These are phyloP conservation scores for Chamaea fasciata DNA, from an alignment of 2,113 vertebrate species.

Conservation along the genomic window DNA sequence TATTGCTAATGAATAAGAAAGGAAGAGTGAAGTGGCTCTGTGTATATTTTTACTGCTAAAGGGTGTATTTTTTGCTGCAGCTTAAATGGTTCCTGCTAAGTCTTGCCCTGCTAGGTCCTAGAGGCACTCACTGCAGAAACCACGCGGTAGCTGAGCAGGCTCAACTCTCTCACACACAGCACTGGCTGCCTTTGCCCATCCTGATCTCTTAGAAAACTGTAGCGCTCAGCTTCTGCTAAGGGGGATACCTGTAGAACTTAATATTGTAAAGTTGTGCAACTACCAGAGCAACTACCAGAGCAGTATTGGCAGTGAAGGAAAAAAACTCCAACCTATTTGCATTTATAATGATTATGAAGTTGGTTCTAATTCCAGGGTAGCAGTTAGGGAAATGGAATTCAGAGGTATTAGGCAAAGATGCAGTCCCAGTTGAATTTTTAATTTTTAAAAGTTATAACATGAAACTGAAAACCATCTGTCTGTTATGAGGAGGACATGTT, in stretches of 20 bases:
- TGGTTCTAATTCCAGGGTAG: neutral
- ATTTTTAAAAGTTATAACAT: neutral
- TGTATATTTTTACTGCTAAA: neutral
- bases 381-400: neutral
- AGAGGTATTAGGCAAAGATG: neutral
- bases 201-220: neutral
- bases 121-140: neutral
- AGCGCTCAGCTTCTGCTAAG: neutral
- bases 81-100: neutral
- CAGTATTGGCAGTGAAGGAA: neutral
- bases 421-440: neutral
- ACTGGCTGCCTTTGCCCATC: neutral
- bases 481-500: neutral
- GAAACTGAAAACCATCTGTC: neutral
- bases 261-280: neutral
- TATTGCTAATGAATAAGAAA: neutral
- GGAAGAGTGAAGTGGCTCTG: neutral
- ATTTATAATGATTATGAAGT: neutral
- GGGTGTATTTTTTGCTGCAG: neutral
- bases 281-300: neutral
- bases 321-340: neutral
- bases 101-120: neutral
- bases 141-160: neutral
- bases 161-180: neutral
- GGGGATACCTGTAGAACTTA: neutral